These are phyloP conservation scores for Chascanopsetta lugubris DNA, from an alignment of 2,113 vertebrate species.

Conservation along the genomic window DNA sequence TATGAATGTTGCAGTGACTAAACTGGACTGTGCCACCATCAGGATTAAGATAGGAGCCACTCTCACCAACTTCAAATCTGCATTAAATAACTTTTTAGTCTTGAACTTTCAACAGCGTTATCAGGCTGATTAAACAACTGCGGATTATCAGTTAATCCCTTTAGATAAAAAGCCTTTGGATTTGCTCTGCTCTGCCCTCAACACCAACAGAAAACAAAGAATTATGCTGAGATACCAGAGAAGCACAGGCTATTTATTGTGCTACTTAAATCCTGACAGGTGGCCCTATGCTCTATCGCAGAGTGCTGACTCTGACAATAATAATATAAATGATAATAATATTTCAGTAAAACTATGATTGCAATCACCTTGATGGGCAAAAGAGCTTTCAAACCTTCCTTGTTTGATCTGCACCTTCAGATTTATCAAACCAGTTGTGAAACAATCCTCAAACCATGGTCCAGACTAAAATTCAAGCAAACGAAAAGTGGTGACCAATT, in stretches of 20 bases:
- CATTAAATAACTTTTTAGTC: not conserved
- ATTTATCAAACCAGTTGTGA: too few relatives aligned
- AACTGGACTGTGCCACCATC: not conserved
- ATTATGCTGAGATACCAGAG: not conserved
- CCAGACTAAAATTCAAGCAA: too few relatives aligned
- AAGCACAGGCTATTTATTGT: not conserved
- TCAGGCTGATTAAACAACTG: not conserved
- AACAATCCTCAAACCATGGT: too few relatives aligned
- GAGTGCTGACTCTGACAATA: too few relatives aligned
- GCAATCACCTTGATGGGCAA: too few relatives aligned
- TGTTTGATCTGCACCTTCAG: too few relatives aligned
- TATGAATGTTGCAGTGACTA: conserved; percentile 4
- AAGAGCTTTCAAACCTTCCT: too few relatives aligned
- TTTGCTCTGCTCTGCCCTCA: not conserved
- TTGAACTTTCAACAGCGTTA: conserved; percentile 2
- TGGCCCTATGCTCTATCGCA: not conserved
- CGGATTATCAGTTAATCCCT: not conserved
- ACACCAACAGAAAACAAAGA: not conserved
- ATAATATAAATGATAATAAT: too few relatives aligned
- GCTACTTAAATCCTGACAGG: not conserved
- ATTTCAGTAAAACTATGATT: too few relatives aligned
- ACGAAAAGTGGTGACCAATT: too few relatives aligned
- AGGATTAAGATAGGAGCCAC: not conserved
- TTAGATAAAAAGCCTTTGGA: not conserved
- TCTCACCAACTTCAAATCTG: not conserved